Conservation (phyloP, 2,888 invertebrate genomes). For the Pristionchus maxplancki region DNA sequence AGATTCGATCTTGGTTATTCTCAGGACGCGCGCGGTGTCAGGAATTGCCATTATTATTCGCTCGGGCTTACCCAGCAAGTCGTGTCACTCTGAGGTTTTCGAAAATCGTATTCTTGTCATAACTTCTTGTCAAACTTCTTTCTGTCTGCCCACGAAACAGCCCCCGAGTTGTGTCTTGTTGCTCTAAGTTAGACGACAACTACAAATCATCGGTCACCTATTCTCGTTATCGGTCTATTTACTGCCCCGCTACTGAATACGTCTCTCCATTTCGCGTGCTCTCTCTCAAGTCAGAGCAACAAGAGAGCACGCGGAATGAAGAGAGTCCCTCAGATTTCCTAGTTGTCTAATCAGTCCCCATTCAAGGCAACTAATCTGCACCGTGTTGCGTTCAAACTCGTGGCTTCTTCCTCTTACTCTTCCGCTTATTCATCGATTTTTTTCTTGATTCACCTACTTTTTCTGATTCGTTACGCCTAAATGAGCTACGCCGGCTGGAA, state of each 20-base stretch:
- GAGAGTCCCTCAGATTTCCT: not conserved
- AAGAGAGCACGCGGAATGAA: not conserved
- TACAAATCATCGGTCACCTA: not conserved
- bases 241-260: not conserved
- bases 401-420: slow-evolving; percentile 48
- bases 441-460: too few relatives aligned
- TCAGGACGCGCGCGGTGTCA: not conserved
- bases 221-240: not conserved
- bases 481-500: slow-evolving; percentile 17
- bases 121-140: too few relatives aligned
- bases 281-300: not conserved
- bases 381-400: not conserved
- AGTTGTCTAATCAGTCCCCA: not conserved
- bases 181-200: not conserved
- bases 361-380: not conserved
- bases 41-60: not conserved
- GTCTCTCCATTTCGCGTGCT: not conserved
- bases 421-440: slow-evolving; percentile 55
- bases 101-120: not conserved
- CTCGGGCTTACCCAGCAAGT: not conserved
- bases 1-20: not conserved
- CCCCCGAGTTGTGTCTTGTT: not conserved
- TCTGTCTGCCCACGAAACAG: not conserved
- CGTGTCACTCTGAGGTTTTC: not conserved
- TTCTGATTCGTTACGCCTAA: slow-evolving; percentile 54